Base-by-base conservation (phyloP, 1,140 invertebrate genomes). In the Heliothis subflexa region DNA sequence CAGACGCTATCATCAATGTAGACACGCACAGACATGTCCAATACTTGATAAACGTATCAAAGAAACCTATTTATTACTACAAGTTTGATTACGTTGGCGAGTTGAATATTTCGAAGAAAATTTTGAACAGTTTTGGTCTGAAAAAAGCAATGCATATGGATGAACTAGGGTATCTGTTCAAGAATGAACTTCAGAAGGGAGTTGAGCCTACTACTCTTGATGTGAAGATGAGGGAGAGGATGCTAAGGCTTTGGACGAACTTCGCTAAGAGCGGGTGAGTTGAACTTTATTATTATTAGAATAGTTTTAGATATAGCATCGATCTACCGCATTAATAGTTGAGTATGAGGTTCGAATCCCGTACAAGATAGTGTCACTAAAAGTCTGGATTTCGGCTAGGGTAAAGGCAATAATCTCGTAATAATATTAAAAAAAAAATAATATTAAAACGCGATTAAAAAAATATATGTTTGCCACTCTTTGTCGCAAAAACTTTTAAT, bases 231-330 rank as follows among this genome's bases (percentile, higher is more conserved):
- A 88, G 92, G 62, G 90, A 94, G 75, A 85, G 91, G 68, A 92
- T 95, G 86, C 81, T 95, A 7, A 81, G 90, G 18, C 83, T 96
- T 57, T 95, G 95, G 95, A 95, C 95, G 2, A 95, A 95, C 83
- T 95, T 95, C 75, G 95, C 95, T 70, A 95, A 95, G 86, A 84
- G 86, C 80, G 94, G 95, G 95, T 95, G 84, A 93, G 90, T 87
- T 47, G 47, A 18, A 18, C 1, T 21, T 62, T 40, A 14, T 57
- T 62, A 49, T 68, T 21, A 75, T 7, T 7, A 12, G 14, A 40
- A n/a, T 3, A 45, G 59, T 4, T 40, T 66, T 21, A 5, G 2
- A 0, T 52, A 57, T 33, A n/a, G 1, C 7, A 33, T 33, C 33
- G 3, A 33, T 33, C 33, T 33, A 3, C 7, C 7, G 3, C 33